Base-by-base conservation (phyloP, 1,140 invertebrate genomes). In the Plodia interpunctella region DNA sequence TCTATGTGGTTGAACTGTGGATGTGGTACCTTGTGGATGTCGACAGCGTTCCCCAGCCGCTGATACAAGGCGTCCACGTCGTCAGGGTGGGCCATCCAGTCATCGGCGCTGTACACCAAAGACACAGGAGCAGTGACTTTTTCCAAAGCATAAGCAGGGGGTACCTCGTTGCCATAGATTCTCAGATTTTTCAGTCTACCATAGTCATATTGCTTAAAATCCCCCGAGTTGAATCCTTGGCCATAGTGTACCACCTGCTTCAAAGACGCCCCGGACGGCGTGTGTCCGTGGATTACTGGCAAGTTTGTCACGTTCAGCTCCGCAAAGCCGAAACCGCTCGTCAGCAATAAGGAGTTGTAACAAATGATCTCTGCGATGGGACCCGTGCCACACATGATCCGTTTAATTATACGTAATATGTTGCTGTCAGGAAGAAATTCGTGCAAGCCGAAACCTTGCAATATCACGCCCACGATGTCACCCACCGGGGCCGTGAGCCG, bases 181-280 rank as follows among this genome's bases (percentile, higher is more conserved):
- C 72, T 74, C 18, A 86, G 60, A 67, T 92, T 92, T 8, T 72
- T 69, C 15, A 64, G 25, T 44, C 58, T 64, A 9, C 91, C 91
- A 15, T 89, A 85, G 76, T 92, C 90, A 50, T 78, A 92, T 55
- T 88, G 80, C 0, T 81, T 72, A 55, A 92, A 92, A 0, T 77
- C 72, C 0, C 82, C 87, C 0, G 80, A 90, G 13, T 90, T 73
- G 1, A 91, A 84, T 8, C 90, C 87, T 70, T 94, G 94, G 0
- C 91, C 93, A 69, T 91, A 95, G 73, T 96, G 94, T 13, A 94
- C 87, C 8, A 97, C 78, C 74, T 97, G 95, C 70, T 94, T 93
- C 50, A 92, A 92, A 0, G 95, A 94, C 0, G 95, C 92, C 13
- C 96, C 96, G 5, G 95, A 93, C 0, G 97, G 96, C 15, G 91